Evolutionary conservation across 2,797 vertebrate species (phyloP), one percentile per base, ranked within the genome.

Genomic region (Erethizon dorsatum): DNA sequence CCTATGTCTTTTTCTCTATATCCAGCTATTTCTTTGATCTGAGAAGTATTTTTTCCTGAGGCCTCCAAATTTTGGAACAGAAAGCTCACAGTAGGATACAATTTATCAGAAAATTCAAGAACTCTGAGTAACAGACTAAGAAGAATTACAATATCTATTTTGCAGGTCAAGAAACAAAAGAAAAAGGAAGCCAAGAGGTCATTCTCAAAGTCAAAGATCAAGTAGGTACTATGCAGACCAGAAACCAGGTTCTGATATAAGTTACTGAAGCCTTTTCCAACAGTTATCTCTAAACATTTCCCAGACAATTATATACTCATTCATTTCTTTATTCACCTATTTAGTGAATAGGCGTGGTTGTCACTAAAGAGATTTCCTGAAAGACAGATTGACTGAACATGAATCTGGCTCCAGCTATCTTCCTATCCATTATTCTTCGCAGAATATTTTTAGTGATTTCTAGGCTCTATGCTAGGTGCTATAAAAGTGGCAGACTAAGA

Each of bases 151-250:
- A 77, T 91, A n/a, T 96, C 61, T 97, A 52, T 92, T 97, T 97
- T 97, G 65, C 88, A 98, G 97, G 95, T 86, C n/a, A 96, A 96
- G 89, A 97, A 97, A 79, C 97, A 92, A 41, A 92, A 73, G 75
- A 96, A 95, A 77, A 97, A 90, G 18, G 82, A 92, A 86, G 6
- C 73, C 79, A 97, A 94, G 77, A 56, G 69, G 11, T 31, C 86
- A 88, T 80, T 95, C 28, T 83, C 90, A 47, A 92, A 57, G 67
- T 94, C 86, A 89, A 97, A 97, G 63, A 89, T 94, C 85, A 97
- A 86, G 97, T 97, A 95, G 92, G 97, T 97, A 87, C 63, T 41
- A 12, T 63, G 24, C 54, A 93, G 20, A 80, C 63, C 24, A 56
- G 45, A 83, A 87, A 4, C 65, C 59, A 56, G 41, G 10, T 85